A percentile compares a stretch with the other conserved stretches of the same genome.
Evolutionary conservation across 1,140 invertebrate species (phyloP).

Genomic region (Drosophila triauraria): DNA sequence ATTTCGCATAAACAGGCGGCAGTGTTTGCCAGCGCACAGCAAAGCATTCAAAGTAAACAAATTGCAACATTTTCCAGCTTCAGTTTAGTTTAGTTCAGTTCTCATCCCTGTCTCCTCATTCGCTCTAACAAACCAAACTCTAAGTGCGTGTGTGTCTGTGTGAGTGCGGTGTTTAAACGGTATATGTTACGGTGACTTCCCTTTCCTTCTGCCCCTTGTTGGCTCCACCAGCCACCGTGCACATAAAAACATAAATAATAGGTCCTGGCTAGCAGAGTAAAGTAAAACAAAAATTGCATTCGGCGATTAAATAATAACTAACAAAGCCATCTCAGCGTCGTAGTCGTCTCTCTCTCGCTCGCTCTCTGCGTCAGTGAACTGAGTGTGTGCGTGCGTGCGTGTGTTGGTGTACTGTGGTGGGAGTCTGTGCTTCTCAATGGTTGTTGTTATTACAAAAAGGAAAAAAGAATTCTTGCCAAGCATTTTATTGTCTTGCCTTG

Average conservation of each 20-base stretch:
- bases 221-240: neutral
- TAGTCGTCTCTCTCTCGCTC: constrained; percentile 15
- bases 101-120: constrained; percentile 14
- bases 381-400: constrained; percentile 26
- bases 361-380: constrained; percentile 7
- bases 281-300: constrained; percentile 18
- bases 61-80: constrained; percentile 15
- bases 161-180: constrained; percentile 46
- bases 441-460: constrained; percentile 59
- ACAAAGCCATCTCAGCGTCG: constrained; percentile 55
- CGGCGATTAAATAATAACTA: constrained; percentile 61
- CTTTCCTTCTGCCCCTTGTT: neutral
- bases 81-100: constrained; percentile 22
- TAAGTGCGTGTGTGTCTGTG: constrained; percentile 23
- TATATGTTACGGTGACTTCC: constrained; percentile 24
- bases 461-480: constrained; percentile 63
- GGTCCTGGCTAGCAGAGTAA: neutral
- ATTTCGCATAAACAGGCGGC: neutral
- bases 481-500: constrained; percentile 43
- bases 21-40: neutral
- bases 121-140: constrained; percentile 48
- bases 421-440: constrained; percentile 43
- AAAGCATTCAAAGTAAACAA: constrained; percentile 21
- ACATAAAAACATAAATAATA: constrained; percentile 16
- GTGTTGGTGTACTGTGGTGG: constrained; percentile 11